These are phyloP conservation scores for Cyprinodon variegatus DNA, from an alignment of 2,113 vertebrate genomes.

Conservation along the genomic window DNA sequence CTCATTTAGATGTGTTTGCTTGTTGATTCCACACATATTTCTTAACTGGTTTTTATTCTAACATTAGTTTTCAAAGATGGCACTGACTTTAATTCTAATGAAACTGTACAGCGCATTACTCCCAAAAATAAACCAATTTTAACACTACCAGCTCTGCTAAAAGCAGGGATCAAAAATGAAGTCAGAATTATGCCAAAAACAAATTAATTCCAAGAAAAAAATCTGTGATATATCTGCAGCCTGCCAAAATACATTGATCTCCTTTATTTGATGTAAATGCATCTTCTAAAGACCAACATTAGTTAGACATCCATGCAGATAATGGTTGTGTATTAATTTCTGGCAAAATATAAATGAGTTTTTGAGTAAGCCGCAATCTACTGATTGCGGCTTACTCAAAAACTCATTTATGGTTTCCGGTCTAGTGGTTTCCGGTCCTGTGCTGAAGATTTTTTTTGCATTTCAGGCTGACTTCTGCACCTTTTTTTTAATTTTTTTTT, in stretches of 20 bases:
- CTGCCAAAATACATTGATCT: not conserved
- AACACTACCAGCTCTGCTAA: not conserved
- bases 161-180: not conserved
- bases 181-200: not conserved
- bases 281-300: not conserved
- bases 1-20: too few relatives aligned
- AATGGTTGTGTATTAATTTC: too few relatives aligned
- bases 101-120: too few relatives aligned
- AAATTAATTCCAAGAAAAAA: not conserved
- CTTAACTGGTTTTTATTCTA: not conserved
- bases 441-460: slow-evolving; percentile 21
- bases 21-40: not conserved
- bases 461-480: slow-evolving; percentile 36
- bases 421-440: too few relatives aligned
- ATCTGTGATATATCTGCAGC: not conserved
- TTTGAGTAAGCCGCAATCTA: too few relatives aligned
- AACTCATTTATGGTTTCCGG: too few relatives aligned
- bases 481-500: slow-evolving; percentile 13
- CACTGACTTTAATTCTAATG: too few relatives aligned
- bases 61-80: not conserved
- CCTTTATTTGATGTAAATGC: not conserved
- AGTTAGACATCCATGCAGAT: too few relatives aligned
- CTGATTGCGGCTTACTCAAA: too few relatives aligned
- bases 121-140: not conserved
- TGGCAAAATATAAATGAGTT: not conserved